Evolutionary conservation across 2,888 invertebrate genomes (phyloP).

Genomic region (Arge pagana): DNA sequence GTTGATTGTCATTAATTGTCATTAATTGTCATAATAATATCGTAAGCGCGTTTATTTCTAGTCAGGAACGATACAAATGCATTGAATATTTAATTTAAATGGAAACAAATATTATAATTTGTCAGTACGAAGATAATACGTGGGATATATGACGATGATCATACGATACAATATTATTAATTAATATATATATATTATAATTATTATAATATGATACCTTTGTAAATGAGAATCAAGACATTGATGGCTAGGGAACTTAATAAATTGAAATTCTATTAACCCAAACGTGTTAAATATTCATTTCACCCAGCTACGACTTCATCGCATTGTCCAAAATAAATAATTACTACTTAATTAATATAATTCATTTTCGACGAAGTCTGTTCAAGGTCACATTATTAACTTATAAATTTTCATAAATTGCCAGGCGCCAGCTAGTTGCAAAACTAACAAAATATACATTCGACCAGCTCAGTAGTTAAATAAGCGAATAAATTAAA

Average conservation of each 20-base stretch:
- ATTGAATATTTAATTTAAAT: constrained; percentile 15
- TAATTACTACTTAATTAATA: too few species aligned
- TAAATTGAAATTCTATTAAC: constrained; percentile 56
- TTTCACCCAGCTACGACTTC: neutral
- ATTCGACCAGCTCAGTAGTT: too few species aligned
- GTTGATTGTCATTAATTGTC: too few species aligned
- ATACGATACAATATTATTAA: constrained; percentile 19
- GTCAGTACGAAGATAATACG: constrained; percentile 28
- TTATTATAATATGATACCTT: constrained; percentile 44
- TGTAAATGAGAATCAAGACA: constrained; percentile 56
- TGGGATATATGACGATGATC: constrained; percentile 17
- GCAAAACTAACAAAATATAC: too few species aligned
- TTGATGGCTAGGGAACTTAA: constrained; percentile 53
- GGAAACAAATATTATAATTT: constrained; percentile 22
- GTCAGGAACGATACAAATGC: constrained; percentile 18
- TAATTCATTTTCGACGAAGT: too few species aligned
- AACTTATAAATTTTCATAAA: too few species aligned
- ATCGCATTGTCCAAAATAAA: too few species aligned
- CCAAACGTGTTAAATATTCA: constrained; percentile 32
- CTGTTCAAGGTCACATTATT: too few species aligned
- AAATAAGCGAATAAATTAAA: too few species aligned
- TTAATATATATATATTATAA: constrained; percentile 35
- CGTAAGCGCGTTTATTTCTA: constrained; percentile 16
- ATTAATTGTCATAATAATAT: too few species aligned
- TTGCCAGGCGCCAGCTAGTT: too few species aligned